Conservation (phyloP, 1,140 invertebrate genomes). For the Schlechtendalia chinensis region DNA sequence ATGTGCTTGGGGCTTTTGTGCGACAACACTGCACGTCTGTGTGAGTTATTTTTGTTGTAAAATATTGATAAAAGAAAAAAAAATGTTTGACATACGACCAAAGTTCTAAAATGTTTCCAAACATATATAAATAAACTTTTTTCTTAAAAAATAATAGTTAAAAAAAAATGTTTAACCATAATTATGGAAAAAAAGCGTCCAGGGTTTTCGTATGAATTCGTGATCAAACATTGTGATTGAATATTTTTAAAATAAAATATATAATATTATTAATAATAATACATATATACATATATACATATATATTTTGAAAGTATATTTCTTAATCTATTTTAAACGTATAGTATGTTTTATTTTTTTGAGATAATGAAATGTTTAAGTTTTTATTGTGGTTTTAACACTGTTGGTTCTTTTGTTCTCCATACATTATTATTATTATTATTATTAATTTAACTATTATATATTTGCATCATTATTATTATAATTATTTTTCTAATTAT, state of each 20-base stretch:
- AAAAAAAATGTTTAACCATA: slow-evolving; percentile 45
- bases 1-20: neutral
- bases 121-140: neutral
- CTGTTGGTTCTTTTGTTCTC: slow-evolving; percentile 49
- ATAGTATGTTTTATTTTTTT: slow-evolving; percentile 43
- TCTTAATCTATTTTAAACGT: slow-evolving; percentile 41
- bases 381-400: slow-evolving; percentile 48
- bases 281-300: slow-evolving; percentile 11
- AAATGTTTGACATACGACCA: slow-evolving; percentile 19
- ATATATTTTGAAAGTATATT: slow-evolving; percentile 46
- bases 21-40: neutral
- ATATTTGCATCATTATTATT: slow-evolving; percentile 40
- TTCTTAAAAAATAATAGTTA: slow-evolving; percentile 28
- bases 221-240: slow-evolving; percentile 50
- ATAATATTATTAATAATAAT: slow-evolving; percentile 38
- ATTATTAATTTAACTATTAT: slow-evolving; percentile 46
- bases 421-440: slow-evolving; percentile 44
- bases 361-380: slow-evolving; percentile 44
- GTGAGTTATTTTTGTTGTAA: slow-evolving; percentile 4
- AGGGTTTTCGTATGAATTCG: slow-evolving; percentile 50
- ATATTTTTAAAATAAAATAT: slow-evolving; percentile 49
- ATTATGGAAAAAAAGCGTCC: slow-evolving; percentile 44
- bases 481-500: neutral
- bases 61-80: neutral
- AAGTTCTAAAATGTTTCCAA: slow-evolving; percentile 24